Evolutionary conservation across 2,888 invertebrate species (phyloP).

Genomic region (Spodoptera littoralis): DNA sequence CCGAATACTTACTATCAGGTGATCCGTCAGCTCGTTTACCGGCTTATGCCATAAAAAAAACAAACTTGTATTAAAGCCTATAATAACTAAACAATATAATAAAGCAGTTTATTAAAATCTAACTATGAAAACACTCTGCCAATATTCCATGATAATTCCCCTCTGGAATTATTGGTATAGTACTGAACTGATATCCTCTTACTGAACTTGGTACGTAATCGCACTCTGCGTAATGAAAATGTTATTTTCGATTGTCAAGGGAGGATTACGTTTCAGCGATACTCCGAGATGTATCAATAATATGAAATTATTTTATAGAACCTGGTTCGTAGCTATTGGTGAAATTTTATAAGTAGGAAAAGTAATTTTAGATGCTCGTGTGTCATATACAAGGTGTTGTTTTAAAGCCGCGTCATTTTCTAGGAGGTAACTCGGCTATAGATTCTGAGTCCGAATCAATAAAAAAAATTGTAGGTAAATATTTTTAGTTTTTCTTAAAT

Average conservation of each 20-base stretch:
- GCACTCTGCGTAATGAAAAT: slow-evolving; percentile 73
- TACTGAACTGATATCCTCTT: slow-evolving; percentile 56
- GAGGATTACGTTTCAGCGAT: slow-evolving; percentile 63
- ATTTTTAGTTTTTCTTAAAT: too few species aligned
- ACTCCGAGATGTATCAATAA: slow-evolving; percentile 54
- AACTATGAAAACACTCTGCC: slow-evolving; percentile 55
- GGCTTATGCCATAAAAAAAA: too few species aligned
- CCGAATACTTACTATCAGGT: too few species aligned
- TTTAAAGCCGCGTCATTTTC: too few species aligned
- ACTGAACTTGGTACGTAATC: slow-evolving; percentile 58
- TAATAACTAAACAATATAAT: too few species aligned
- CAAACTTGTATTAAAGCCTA: too few species aligned
- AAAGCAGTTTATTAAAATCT: slow-evolving; percentile 52
- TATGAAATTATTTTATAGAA: slow-evolving; percentile 57
- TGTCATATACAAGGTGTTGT: too few species aligned
- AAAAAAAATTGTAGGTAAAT: too few species aligned
- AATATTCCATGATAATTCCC: slow-evolving; percentile 59
- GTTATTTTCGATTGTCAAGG: slow-evolving; percentile 68
- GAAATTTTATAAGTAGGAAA: slow-evolving; percentile 27
- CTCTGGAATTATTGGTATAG: slow-evolving; percentile 38
- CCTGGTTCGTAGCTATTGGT: slow-evolving; percentile 25
- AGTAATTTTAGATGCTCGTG: too few species aligned
- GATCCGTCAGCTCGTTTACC: too few species aligned
- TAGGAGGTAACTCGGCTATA: too few species aligned
- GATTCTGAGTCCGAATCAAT: too few species aligned